Percentiles rank a stretch among this genome's conserved stretches.
These are phyloP conservation scores for Poeciliopsis turrubarensis DNA, from an alignment of 2,113 vertebrate species.

Conservation along the genomic window DNA sequence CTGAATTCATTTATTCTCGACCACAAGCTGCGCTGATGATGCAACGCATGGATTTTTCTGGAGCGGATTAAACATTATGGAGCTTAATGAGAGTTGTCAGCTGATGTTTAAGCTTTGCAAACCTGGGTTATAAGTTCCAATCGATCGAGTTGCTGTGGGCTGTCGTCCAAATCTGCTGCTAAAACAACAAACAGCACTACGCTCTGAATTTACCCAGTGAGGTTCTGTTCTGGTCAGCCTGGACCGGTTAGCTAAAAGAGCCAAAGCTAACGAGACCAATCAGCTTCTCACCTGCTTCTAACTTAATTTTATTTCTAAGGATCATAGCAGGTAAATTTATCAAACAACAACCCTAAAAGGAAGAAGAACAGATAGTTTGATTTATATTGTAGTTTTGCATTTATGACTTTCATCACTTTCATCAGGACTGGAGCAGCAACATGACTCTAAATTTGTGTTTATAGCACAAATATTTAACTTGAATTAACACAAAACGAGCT, in stretches of 20 bases:
- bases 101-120: too few species aligned
- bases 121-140: too few species aligned
- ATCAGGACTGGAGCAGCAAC: too few species aligned
- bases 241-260: neutral
- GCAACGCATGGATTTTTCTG: neutral
- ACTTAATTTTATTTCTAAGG: neutral
- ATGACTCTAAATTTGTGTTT: too few species aligned
- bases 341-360: neutral
- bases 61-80: neutral
- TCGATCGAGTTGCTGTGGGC: too few species aligned
- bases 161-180: too few species aligned
- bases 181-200: too few species aligned
- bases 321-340: neutral
- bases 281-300: neutral
- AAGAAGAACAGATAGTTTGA: neutral
- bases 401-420: too few species aligned
- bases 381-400: neutral
- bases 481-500: too few species aligned
- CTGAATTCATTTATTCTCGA: neutral
- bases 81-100: neutral
- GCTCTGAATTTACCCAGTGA: neutral
- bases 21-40: neutral
- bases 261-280: too few species aligned
- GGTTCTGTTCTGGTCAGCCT: neutral
- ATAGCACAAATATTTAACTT: too few species aligned